phyloP scores from a whole-genome alignment of 2,797 vertebrate genomes.

The Amphiprion clarkii region DNA sequence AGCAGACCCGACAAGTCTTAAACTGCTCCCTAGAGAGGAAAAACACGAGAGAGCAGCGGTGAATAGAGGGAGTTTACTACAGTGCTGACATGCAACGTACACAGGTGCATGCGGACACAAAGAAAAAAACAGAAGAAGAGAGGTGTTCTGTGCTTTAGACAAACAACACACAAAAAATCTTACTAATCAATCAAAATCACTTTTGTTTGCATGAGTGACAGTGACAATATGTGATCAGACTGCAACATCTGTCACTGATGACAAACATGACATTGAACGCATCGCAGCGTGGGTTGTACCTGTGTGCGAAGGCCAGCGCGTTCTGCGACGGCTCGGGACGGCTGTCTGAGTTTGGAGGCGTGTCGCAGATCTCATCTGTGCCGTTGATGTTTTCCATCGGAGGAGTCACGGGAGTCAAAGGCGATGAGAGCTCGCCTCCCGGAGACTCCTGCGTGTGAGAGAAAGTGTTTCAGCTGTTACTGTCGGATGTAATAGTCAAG shows the following conservation, averaged over 20 bases:
- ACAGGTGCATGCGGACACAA: conserved; percentile 34
- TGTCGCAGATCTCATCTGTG: conserved; percentile 93
- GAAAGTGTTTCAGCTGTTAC: conserved; percentile 20
- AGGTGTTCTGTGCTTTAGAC: conserved; percentile 23
- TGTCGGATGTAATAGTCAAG: neutral
- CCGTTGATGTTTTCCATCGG: conserved; percentile 93
- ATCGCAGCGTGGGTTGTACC: conserved; percentile 82
- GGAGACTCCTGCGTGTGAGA: conserved; percentile 91
- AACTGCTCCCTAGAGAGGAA: conserved; percentile 84
- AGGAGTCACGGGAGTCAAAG: conserved; percentile 93
- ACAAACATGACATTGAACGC: conserved; percentile 34
- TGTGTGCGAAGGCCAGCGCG: conserved; percentile 95
- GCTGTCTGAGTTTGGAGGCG: conserved; percentile 91
- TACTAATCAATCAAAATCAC: neutral
- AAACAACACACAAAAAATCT: conserved; percentile 27
- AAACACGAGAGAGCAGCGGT: conserved; percentile 76
- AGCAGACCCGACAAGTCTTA: conserved; percentile 86
- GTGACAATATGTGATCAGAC: neutral
- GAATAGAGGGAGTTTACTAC: conserved; percentile 68
- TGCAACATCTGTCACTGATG: conserved; percentile 1
- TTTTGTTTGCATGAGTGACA: conserved; percentile 18
- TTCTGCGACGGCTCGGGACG: conserved; percentile 94
- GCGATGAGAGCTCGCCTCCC: conserved; percentile 94
- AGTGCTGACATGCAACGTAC: conserved; percentile 62
- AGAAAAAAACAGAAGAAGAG: conserved; percentile 21